These are phyloP conservation scores for Platichthys flesus DNA, from an alignment of 2,113 vertebrate species.

Conservation along the genomic window DNA sequence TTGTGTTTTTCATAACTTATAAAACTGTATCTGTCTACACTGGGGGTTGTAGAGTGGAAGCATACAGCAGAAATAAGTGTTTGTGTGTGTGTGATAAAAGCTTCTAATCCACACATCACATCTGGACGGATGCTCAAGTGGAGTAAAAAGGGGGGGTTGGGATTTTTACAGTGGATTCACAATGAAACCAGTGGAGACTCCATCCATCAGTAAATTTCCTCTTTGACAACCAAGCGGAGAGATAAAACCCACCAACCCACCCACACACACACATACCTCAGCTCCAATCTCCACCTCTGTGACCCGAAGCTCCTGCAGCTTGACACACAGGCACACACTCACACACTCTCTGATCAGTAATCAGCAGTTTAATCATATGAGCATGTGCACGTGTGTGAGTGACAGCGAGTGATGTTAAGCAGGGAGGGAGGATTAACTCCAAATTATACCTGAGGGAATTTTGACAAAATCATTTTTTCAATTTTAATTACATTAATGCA, in stretches of 20 bases:
- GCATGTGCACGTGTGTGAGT: slow-evolving; percentile 46
- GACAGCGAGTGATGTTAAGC: slow-evolving; percentile 34
- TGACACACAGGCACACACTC: neutral
- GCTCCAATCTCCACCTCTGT: slow-evolving; percentile 6
- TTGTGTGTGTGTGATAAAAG: slow-evolving; percentile 61
- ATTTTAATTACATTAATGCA: slow-evolving; percentile 81
- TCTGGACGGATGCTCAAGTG: slow-evolving; percentile 66
- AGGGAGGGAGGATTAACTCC: slow-evolving; percentile 63
- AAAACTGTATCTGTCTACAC: slow-evolving; percentile 5
- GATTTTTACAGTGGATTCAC: slow-evolving; percentile 40
- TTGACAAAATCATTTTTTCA: slow-evolving; percentile 72
- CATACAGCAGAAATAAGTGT: slow-evolving; percentile 35
- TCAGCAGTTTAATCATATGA: slow-evolving; percentile 62
- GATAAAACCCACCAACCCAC: slow-evolving; percentile 18
- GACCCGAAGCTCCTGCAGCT: neutral
- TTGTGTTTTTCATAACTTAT: slow-evolving; percentile 36
- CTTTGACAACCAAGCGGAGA: slow-evolving; percentile 26
- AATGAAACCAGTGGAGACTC: slow-evolving; percentile 55
- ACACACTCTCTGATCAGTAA: slow-evolving; percentile 18
- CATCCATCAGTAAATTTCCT: slow-evolving; percentile 52
- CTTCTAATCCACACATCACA: slow-evolving; percentile 76
- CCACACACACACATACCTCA: neutral
- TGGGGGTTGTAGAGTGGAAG: slow-evolving; percentile 27
- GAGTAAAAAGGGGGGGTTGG: slow-evolving; percentile 33
- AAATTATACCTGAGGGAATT: slow-evolving; percentile 78